A percentile compares a stretch with the other conserved stretches of the same genome.
Conservation (phyloP, 2,888 invertebrate genomes). For the Amphimallon solstitiale region DNA sequence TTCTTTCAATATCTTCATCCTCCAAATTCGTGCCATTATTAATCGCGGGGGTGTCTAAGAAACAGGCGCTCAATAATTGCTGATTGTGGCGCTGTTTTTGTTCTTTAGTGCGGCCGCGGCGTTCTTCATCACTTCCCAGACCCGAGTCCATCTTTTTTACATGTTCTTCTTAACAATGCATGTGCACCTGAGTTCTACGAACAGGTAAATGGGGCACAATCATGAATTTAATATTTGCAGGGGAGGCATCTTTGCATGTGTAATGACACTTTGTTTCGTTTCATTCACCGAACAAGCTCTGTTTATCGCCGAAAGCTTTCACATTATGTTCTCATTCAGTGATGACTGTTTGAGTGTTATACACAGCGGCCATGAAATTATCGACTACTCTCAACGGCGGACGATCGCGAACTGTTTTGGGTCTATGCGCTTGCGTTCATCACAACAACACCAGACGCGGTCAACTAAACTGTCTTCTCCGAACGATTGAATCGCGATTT, state of each 20-base stretch:
- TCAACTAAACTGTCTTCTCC: slow-evolving; percentile 8
- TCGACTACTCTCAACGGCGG: slow-evolving; percentile 34
- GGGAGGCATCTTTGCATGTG: background rate
- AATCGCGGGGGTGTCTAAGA: slow-evolving; percentile 20
- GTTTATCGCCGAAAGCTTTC: slow-evolving; percentile 12
- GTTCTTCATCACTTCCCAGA: slow-evolving; percentile 62
- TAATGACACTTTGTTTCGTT: background rate
- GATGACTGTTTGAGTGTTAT: background rate
- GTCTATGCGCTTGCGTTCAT: slow-evolving; percentile 27
- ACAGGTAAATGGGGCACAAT: background rate
- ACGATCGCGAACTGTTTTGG: slow-evolving; percentile 17
- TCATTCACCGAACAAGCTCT: background rate
- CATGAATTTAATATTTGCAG: slow-evolving; percentile 5
- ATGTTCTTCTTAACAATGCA: slow-evolving; percentile 4
- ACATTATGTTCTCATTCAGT: slow-evolving; percentile 14
- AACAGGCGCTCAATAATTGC: slow-evolving; percentile 61
- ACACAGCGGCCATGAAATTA: slow-evolving; percentile 40
- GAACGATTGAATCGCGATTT: background rate
- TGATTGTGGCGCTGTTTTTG: slow-evolving; percentile 60
- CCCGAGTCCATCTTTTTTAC: slow-evolving; percentile 60
- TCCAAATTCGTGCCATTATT: slow-evolving; percentile 20
- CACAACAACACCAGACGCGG: slow-evolving; percentile 4
- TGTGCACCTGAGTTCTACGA: slow-evolving; percentile 2
- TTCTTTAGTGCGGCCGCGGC: slow-evolving; percentile 58
- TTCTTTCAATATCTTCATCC: slow-evolving; percentile 14